Percentiles rank a stretch among this genome's conserved stretches.
Evolutionary conservation across 2,113 vertebrate genomes (phyloP).

Genomic region (Indri indri): DNA sequence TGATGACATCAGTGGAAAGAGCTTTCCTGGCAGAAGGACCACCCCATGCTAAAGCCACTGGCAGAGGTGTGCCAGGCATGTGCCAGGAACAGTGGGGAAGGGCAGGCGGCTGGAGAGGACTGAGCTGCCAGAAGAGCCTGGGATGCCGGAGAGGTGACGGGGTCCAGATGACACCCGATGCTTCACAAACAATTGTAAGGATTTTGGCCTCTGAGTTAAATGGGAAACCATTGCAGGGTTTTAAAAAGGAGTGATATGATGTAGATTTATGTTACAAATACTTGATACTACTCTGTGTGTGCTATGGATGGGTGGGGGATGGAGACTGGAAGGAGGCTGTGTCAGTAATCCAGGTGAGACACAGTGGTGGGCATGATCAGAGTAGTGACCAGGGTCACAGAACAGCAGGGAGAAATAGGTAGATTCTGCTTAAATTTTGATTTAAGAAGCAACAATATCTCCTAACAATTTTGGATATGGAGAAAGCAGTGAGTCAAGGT

Average conservation of each 20-base stretch:
- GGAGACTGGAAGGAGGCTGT: neutral
- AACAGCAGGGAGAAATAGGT: neutral
- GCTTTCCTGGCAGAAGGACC: fast-evolving
- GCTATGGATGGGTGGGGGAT: neutral
- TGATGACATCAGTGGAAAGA: neutral
- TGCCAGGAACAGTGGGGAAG: neutral
- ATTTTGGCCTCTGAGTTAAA: neutral
- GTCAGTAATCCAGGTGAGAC: neutral
- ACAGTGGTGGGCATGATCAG: fast-evolving
- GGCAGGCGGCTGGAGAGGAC: fast-evolving
- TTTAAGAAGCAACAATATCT: neutral
- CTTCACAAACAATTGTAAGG: neutral
- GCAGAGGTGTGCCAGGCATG: fast-evolving
- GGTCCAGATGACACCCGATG: fast-evolving
- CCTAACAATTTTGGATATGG: neutral
- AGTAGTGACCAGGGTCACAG: neutral
- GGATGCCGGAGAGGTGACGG: no score
- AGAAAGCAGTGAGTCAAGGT: neutral
- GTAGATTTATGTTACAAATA: neutral
- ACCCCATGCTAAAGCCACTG: fast-evolving
- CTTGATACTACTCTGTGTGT: neutral
- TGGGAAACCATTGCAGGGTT: neutral
- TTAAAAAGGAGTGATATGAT: neutral
- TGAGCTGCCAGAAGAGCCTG: fast-evolving
- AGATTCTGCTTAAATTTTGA: neutral